Evolutionary conservation across 2,797 vertebrate genomes (phyloP), one percentile per base, ranked within the genome.

Genomic region (Champsocephalus gunnari): DNA sequence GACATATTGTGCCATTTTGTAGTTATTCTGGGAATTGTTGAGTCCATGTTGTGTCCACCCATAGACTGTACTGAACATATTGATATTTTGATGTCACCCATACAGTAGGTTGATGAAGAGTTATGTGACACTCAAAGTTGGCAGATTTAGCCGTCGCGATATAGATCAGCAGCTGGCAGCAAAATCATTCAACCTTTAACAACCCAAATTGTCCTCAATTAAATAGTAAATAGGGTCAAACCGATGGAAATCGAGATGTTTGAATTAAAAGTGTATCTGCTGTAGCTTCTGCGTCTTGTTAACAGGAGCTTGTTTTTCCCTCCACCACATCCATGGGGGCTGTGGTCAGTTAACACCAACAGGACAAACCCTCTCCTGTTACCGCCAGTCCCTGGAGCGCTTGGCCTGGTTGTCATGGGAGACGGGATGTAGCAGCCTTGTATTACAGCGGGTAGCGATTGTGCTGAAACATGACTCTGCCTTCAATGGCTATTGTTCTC

Each of bases 391-490:
- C 83, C 78, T 1, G 58, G 77, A 75, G 71, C 63, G 3, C 2
- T 0, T 62, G 70, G 75, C 56, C 71, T 1, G 75, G 89, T 90
- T 88, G 91, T 85, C 89, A 91, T 66, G 85, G 88, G 88, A 87
- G 85, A 81, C 81, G 10, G 84, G 78, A 80, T 83, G 80, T 21
- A 57, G 75, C 9, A 21, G 83, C 77, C 81, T 75, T 50, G 84
- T 74, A 47, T 85, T 83, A 75, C 78, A 72, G 71, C n/a, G 14
- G 77, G 65, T 79, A 34, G 72, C 67, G 48, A 75, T 78, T 83
- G 75, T 82, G 76, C 82, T 76, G 86, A 80, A 90, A 88, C 88
- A 77, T 13, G 79, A 82, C 73, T 84, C 87, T 79, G 66, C 75
- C 84, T 67, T 71, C 79, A 50, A 32, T 43, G 21, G 73, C 84